These are phyloP conservation scores for Podabrus alpinus DNA, from an alignment of 2,888 invertebrate genomes.

Conservation along the genomic window DNA sequence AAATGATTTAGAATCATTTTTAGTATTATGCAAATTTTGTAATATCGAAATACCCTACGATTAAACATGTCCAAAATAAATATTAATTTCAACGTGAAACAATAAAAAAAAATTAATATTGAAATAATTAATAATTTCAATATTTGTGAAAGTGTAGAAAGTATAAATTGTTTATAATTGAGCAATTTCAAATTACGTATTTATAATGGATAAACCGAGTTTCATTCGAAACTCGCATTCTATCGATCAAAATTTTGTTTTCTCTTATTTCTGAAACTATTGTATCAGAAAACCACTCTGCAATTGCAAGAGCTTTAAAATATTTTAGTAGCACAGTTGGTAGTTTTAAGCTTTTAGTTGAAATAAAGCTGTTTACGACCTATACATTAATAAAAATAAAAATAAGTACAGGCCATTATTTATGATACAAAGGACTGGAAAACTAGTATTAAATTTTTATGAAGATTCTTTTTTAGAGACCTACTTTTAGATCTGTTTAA, in stretches of 20 bases:
- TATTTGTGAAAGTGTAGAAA: neutral
- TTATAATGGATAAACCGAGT: neutral
- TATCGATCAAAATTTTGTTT: constrained; percentile 1
- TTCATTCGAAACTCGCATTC: neutral
- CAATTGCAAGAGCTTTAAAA: constrained; percentile 4
- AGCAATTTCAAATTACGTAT: neutral
- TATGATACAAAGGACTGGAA: neutral
- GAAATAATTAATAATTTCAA: neutral
- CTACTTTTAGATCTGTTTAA: neutral
- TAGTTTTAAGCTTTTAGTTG: neutral
- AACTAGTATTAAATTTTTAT: neutral
- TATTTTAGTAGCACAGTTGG: constrained; percentile 1
- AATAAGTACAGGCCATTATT: neutral
- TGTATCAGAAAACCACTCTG: constrained; percentile 1
- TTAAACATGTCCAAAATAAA: neutral
- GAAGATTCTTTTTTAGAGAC: neutral
- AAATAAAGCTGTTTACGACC: constrained; percentile 1
- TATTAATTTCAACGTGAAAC: neutral
- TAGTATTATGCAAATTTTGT: no score
- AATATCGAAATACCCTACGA: neutral
- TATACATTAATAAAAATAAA: constrained; percentile 1
- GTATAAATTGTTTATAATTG: neutral
- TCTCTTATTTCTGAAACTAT: neutral
- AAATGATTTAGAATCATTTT: no score
- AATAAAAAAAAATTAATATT: neutral